Evolutionary conservation across 2,888 invertebrate genomes (phyloP).

Genomic region (Mesorhabditis belari): DNA sequence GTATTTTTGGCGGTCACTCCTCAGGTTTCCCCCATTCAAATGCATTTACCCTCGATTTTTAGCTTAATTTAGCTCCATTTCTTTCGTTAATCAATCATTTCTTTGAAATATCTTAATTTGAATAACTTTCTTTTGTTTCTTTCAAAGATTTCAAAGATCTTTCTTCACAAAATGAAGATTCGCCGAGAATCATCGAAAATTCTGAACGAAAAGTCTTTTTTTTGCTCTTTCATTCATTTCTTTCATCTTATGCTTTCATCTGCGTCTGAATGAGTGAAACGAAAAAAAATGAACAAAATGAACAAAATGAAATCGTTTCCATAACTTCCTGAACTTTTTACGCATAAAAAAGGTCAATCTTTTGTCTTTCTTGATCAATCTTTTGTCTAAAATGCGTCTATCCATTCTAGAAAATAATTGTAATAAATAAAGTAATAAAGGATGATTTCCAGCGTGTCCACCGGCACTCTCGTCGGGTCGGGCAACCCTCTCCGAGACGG

Average conservation of each 20-base stretch:
- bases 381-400: no score
- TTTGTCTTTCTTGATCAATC: not conserved
- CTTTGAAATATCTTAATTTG: no score
- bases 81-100: not conserved
- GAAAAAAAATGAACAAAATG: no score
- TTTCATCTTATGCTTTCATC: constrained; percentile 4
- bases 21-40: not conserved
- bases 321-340: no score
- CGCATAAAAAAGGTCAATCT: no score
- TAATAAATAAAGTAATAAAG: constrained; percentile 1
- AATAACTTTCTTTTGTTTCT: no score
- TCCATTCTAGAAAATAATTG: no score
- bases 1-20: no score
- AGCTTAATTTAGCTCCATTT: not conserved
- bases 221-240: constrained; percentile 2
- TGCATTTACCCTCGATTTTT: not conserved
- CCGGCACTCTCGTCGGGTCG: constrained; percentile 13
- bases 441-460: constrained; percentile 3
- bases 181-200: not conserved
- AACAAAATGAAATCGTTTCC: no score
- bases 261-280: no score
- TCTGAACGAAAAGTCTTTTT: constrained; percentile 6
- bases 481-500: constrained; percentile 23
- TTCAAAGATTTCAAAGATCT: no score
- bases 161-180: no score